Conservation (phyloP, 2,113 vertebrate species). For the Nerophis lumbriciformis region DNA sequence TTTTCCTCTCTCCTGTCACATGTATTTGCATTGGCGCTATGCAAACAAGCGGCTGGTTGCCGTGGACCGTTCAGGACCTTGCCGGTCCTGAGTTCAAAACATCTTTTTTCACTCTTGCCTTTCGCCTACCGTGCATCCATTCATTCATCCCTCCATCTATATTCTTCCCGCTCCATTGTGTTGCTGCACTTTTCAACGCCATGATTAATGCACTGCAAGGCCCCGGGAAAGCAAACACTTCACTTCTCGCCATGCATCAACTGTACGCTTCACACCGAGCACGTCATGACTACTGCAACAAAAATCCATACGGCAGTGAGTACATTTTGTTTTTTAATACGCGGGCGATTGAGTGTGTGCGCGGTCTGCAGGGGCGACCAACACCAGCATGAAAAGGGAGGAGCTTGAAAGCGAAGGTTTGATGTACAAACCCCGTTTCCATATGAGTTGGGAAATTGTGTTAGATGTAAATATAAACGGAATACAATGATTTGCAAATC, state of each 20-base stretch:
- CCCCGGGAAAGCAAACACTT: constrained; percentile 64
- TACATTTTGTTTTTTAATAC: neutral
- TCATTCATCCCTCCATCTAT: constrained; percentile 20
- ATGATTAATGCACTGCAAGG: constrained; percentile 67
- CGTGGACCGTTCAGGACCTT: constrained; percentile 23
- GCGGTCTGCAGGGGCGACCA: neutral
- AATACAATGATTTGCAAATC: too few species aligned
- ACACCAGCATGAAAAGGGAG: neutral
- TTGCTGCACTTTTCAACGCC: constrained; percentile 62
- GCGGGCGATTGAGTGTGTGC: neutral
- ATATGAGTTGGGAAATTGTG: too few species aligned
- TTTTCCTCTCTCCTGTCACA: constrained; percentile 31
- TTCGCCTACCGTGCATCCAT: constrained; percentile 39
- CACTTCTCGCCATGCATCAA: constrained; percentile 22
- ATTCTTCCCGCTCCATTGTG: constrained; percentile 61
- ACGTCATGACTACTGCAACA: constrained; percentile 8
- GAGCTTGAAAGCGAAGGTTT: neutral
- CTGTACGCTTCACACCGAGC: constrained; percentile 19
- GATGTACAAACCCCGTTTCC: too few species aligned
- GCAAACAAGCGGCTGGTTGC: constrained; percentile 47
- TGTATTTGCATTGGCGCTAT: constrained; percentile 54
- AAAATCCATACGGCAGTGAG: constrained; percentile 11
- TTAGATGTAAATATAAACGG: too few species aligned
- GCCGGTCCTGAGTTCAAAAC: constrained; percentile 6
- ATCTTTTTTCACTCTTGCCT: constrained; percentile 20